These are phyloP conservation scores for Crocuta crocuta DNA, from an alignment of 2,113 vertebrate genomes.

Conservation along the genomic window DNA sequence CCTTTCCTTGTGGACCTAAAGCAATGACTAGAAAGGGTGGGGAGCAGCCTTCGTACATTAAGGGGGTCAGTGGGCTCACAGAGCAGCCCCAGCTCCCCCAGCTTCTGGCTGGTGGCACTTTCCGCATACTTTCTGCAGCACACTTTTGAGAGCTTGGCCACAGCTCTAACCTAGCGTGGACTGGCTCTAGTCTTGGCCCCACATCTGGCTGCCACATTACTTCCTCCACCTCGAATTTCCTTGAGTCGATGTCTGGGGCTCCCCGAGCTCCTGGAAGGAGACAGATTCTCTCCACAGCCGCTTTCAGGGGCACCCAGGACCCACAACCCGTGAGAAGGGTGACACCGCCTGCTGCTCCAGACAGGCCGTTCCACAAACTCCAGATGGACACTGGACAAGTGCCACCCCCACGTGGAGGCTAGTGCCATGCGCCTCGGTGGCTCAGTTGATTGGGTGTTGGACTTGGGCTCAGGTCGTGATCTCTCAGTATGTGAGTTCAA, in stretches of 20 bases:
- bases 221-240: neutral
- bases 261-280: neutral
- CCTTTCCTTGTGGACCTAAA: neutral
- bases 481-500: no score
- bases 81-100: rapidly evolving
- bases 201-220: no score
- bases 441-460: no score
- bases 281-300: neutral
- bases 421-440: rapidly evolving
- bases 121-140: neutral
- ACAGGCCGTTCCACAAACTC: rapidly evolving
- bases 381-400: neutral
- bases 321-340: rapidly evolving
- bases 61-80: neutral
- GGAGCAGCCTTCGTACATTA: rapidly evolving
- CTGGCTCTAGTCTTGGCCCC: neutral
- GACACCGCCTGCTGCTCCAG: neutral
- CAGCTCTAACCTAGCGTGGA: rapidly evolving
- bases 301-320: rapidly evolving
- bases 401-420: neutral
- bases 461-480: no score
- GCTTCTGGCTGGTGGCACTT: neutral
- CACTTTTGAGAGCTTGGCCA: rapidly evolving
- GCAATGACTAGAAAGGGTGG: neutral
- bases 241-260: neutral